Evolutionary conservation across 2,888 invertebrate genomes (phyloP).

Genomic region (Platycheirus albimanus): DNA sequence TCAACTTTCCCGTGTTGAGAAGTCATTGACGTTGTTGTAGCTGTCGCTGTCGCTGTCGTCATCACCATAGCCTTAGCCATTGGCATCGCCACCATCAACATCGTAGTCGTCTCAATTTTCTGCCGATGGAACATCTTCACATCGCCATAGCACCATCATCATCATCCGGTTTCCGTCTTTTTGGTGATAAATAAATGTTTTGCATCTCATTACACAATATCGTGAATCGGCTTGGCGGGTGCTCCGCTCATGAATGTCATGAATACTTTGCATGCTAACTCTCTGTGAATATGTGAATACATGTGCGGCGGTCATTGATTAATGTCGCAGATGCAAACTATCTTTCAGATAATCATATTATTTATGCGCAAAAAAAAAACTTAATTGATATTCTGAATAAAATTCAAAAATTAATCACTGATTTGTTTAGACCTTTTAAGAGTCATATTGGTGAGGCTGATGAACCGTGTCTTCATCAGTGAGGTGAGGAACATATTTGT

Average conservation of each 20-base stretch:
- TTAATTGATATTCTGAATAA: constrained; percentile 21
- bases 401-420: constrained; percentile 13
- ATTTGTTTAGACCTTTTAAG: neutral
- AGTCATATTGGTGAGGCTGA: constrained; percentile 6
- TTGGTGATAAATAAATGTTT: constrained; percentile 58
- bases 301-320: constrained; percentile 5
- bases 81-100: constrained; percentile 9
- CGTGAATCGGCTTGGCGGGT: no score
- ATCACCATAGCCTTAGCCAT: constrained; percentile 9
- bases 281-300: neutral
- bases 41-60: no score
- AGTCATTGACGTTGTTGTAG: constrained; percentile 73
- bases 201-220: constrained; percentile 51
- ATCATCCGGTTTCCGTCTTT: constrained; percentile 70
- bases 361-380: neutral
- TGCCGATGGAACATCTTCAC: constrained; percentile 44
- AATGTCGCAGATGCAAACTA: neutral
- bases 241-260: neutral
- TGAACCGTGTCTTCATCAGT: neutral
- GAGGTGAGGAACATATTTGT: neutral
- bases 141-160: no score
- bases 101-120: constrained; percentile 46
- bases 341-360: neutral
- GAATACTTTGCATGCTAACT: neutral
- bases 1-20: constrained; percentile 67